Percentiles rank a stretch among this genome's conserved stretches.
These are phyloP conservation scores for Phoeniculus purpureus DNA, from an alignment of 2,797 vertebrate species.

Conservation along the genomic window DNA sequence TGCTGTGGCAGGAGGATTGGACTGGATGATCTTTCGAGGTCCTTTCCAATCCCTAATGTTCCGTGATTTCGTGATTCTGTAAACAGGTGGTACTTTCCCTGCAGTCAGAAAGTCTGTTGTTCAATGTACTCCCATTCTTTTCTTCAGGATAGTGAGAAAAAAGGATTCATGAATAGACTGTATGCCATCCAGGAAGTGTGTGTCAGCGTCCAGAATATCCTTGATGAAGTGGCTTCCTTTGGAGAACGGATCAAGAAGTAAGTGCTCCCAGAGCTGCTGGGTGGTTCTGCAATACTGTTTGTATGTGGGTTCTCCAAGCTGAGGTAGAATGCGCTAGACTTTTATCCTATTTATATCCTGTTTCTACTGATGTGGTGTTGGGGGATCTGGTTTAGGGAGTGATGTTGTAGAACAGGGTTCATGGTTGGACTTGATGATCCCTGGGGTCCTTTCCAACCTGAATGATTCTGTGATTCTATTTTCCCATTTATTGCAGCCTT, in stretches of 20 bases:
- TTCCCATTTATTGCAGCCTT: too few species aligned
- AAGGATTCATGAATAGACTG: slow-evolving; percentile 98
- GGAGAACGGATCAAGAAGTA: slow-evolving; percentile 99
- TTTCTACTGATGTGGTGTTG: not conserved
- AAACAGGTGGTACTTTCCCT: not conserved
- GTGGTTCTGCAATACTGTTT: not conserved
- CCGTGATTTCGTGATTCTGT: too few species aligned
- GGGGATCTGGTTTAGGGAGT: not conserved
- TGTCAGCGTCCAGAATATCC: slow-evolving; percentile 94
- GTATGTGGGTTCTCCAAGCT: not conserved
- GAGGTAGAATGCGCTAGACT: not conserved
- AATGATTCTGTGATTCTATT: too few species aligned
- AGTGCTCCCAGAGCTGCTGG: slow-evolving; percentile 72
- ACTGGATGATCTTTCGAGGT: too few species aligned
- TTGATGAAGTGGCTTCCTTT: slow-evolving; percentile 96
- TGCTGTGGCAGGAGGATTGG: too few species aligned
- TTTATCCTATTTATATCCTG: not conserved
- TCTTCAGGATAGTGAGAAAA: slow-evolving; percentile 94
- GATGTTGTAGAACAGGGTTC: too few species aligned
- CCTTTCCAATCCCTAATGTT: too few species aligned
- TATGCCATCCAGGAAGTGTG: slow-evolving; percentile 98
- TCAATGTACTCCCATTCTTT: not conserved
- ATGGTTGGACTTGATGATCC: too few species aligned
- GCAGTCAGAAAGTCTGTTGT: not conserved
- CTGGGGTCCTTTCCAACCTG: too few species aligned